Percentiles rank a stretch among this genome's conserved stretches.
Evolutionary conservation across 23 tunicate genomes (phyloP).

Genomic region (Phallusia fumigata): DNA sequence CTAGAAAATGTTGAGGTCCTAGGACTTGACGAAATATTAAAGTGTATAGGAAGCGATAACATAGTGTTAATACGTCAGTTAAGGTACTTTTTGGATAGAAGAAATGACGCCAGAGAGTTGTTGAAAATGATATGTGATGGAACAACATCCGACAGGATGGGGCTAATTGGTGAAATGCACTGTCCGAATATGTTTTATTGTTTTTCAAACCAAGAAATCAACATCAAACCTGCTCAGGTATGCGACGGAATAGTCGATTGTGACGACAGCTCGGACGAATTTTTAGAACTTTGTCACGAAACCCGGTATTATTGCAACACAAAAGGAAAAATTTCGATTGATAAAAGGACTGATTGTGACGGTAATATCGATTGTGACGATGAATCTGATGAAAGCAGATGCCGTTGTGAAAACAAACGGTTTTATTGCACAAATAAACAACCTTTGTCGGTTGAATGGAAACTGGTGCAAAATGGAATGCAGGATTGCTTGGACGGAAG

Average conservation of each 20-base stretch:
- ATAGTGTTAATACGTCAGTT: no score
- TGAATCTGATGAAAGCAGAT: conserved; percentile 7
- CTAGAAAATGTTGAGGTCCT: neutral
- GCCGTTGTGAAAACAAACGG: neutral
- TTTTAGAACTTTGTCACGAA: neutral
- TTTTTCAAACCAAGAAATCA: neutral
- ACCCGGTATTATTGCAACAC: neutral
- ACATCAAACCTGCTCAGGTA: neutral
- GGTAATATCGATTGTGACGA: neutral
- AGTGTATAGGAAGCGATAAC: neutral
- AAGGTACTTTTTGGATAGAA: neutral
- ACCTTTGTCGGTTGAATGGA: neutral
- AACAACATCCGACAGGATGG: neutral
- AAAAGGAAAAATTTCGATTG: neutral
- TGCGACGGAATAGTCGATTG: neutral
- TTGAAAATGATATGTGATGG: neutral
- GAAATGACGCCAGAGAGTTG: neutral
- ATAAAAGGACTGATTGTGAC: neutral
- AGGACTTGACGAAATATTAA: neutral
- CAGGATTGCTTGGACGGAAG: neutral
- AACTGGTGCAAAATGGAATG: neutral
- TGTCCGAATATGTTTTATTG: neutral
- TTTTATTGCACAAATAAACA: neutral
- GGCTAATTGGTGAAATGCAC: neutral
- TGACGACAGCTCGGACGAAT: neutral